A percentile compares a stretch with the other conserved stretches of the same genome.
Evolutionary conservation across 2,888 invertebrate species (phyloP).

Genomic region (Autographa gamma): DNA sequence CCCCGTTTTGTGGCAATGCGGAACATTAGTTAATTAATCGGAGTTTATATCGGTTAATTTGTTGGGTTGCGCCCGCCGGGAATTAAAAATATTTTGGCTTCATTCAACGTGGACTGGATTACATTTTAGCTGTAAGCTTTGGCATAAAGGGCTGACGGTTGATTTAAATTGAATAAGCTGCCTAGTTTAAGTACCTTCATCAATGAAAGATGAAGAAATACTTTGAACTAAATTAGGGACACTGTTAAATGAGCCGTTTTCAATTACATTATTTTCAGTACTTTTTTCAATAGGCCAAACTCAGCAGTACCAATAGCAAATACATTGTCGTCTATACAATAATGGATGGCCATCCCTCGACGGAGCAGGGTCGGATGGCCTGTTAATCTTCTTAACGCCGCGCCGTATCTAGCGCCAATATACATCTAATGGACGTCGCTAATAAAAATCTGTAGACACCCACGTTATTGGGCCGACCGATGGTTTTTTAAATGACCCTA

Average conservation of each 20-base stretch:
- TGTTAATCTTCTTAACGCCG: conserved; percentile 59
- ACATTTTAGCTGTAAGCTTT: conserved; percentile 15
- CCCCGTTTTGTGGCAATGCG: conserved; percentile 45
- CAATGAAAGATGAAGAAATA: too few species aligned
- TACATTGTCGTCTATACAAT: conserved; percentile 32
- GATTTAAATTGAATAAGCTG: conserved; percentile 13
- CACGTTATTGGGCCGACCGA: conserved; percentile 24
- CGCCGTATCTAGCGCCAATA: conserved; percentile 50
- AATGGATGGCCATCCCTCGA: conserved; percentile 41
- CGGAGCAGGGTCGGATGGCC: conserved; percentile 46
- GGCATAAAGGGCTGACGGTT: neutral
- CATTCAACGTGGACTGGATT: conserved; percentile 23
- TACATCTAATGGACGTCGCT: conserved; percentile 50
- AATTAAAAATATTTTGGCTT: conserved; percentile 24
- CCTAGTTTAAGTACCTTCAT: neutral
- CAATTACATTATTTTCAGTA: neutral
- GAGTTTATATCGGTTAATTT: conserved; percentile 55
- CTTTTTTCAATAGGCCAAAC: neutral
- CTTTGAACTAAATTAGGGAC: too few species aligned
- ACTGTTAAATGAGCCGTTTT: too few species aligned
- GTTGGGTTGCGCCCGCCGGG: conserved; percentile 20
- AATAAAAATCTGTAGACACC: conserved; percentile 50
- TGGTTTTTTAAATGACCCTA: conserved; percentile 19
- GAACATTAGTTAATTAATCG: conserved; percentile 57
- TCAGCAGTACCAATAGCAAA: conserved; percentile 1